A percentile compares a stretch with the other conserved stretches of the same genome.
These are phyloP conservation scores for Cossypha niveicapilla DNA, from an alignment of 2,797 vertebrate species.

Conservation along the genomic window DNA sequence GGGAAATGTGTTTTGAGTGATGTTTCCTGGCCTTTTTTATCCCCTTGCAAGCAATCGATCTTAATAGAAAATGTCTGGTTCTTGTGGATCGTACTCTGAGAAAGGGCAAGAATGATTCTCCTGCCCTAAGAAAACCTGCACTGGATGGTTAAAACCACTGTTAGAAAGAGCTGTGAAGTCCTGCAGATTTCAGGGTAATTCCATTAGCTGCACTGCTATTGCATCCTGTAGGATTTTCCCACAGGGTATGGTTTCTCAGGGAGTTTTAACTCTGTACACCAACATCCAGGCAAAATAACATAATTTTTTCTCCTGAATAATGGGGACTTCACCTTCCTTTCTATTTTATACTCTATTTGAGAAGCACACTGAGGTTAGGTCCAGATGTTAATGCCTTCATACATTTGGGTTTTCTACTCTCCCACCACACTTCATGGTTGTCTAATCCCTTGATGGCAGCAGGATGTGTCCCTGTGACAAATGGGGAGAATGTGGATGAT, in stretches of 20 bases:
- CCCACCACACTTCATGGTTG: background rate
- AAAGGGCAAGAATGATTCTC: background rate
- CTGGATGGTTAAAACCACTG: background rate
- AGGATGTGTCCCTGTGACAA: background rate
- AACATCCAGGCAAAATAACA: background rate
- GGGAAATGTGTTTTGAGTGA: background rate
- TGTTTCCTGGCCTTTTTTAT: background rate
- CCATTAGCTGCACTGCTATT: background rate
- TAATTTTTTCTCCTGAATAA: background rate
- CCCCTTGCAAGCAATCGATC: background rate
- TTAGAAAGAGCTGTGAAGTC: background rate
- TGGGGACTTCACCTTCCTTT: background rate
- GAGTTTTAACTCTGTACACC: accelerated
- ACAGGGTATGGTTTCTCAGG: background rate
- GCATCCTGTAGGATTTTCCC: background rate
- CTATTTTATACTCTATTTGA: background rate
- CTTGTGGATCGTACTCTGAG: background rate
- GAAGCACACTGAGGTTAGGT: background rate
- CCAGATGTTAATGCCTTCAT: background rate
- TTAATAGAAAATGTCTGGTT: background rate
- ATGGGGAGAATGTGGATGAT: background rate
- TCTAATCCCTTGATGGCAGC: background rate
- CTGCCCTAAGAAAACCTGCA: background rate
- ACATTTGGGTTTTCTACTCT: background rate
- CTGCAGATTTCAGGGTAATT: background rate